A percentile compares a stretch with the other conserved stretches of the same genome.
These are phyloP conservation scores for Acronicta leporina DNA, from an alignment of 2,888 invertebrate genomes.

Conservation along the genomic window DNA sequence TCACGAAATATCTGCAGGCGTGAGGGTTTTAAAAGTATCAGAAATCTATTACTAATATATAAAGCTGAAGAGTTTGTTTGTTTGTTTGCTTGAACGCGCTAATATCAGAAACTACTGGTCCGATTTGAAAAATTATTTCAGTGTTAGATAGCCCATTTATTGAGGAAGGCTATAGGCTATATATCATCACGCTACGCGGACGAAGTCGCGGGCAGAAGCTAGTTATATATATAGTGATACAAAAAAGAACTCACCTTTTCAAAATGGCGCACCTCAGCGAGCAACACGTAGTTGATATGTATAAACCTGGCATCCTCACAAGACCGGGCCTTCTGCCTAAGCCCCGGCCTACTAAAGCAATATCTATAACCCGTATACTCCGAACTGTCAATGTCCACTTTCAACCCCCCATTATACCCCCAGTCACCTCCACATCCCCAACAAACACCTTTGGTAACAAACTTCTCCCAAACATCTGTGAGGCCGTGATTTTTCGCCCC, in stretches of 20 bases:
- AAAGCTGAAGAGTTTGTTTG: too few species aligned
- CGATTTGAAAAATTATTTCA: too few species aligned
- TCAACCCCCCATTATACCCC: slow-evolving; percentile 80
- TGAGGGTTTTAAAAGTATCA: too few species aligned
- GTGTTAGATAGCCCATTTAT: too few species aligned
- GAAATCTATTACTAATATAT: too few species aligned
- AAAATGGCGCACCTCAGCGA: slow-evolving; percentile 90
- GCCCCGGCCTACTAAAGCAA: slow-evolving; percentile 79
- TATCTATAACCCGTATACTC: slow-evolving; percentile 87
- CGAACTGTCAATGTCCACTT: slow-evolving; percentile 82
- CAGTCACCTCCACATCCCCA: slow-evolving; percentile 85
- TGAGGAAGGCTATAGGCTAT: too few species aligned
- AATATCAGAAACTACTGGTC: too few species aligned
- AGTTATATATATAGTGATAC: too few species aligned
- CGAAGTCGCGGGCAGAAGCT: too few species aligned
- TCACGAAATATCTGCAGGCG: too few species aligned
- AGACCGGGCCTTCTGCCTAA: slow-evolving; percentile 78
- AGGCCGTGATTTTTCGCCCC: slow-evolving; percentile 71
- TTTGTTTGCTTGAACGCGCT: too few species aligned
- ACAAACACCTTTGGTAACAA: slow-evolving; percentile 80
- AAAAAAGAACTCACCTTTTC: slow-evolving; percentile 89
- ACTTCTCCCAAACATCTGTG: slow-evolving; percentile 71
- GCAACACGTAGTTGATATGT: slow-evolving; percentile 90
- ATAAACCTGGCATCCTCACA: slow-evolving; percentile 91
- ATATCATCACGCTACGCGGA: too few species aligned